These are phyloP conservation scores for Ataeniobius toweri DNA, from an alignment of 2,797 vertebrate genomes.

Conservation along the genomic window DNA sequence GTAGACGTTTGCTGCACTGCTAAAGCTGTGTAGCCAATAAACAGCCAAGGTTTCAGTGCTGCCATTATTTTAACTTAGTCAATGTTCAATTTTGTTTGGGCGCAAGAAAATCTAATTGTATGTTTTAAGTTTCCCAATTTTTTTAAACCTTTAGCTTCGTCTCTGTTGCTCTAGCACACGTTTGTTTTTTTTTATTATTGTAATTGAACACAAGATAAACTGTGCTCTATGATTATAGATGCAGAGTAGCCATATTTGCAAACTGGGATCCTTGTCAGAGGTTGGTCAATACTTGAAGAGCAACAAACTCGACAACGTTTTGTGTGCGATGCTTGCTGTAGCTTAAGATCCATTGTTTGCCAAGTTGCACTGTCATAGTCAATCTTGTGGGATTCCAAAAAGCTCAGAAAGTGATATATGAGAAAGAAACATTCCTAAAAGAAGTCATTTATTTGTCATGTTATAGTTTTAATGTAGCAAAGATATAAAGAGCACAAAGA, in stretches of 20 bases:
- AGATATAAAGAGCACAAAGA: slow-evolving; percentile 32
- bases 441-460: slow-evolving; percentile 10
- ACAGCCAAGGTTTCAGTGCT: slow-evolving; percentile 42
- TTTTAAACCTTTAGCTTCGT: neutral
- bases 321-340: neutral
- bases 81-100: neutral
- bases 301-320: neutral
- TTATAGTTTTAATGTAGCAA: slow-evolving; percentile 4
- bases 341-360: slow-evolving; percentile 33
- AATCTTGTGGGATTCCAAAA: slow-evolving; percentile 35
- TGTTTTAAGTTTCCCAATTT: neutral
- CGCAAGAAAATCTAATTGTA: neutral
- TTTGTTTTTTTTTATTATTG: slow-evolving; percentile 9
- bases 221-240: neutral
- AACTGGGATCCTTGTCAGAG: neutral
- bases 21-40: slow-evolving; percentile 31
- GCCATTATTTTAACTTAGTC: neutral
- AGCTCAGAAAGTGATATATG: slow-evolving; percentile 15
- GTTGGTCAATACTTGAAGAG: slow-evolving; percentile 21
- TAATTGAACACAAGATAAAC: slow-evolving; percentile 15
- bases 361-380: slow-evolving; percentile 25
- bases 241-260: neutral
- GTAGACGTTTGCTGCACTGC: slow-evolving; percentile 22
- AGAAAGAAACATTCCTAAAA: slow-evolving; percentile 66
- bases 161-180: slow-evolving; percentile 17